phyloP scores from a whole-genome alignment of 2,888 invertebrate genomes.

The Drosophila kokeensis region DNA sequence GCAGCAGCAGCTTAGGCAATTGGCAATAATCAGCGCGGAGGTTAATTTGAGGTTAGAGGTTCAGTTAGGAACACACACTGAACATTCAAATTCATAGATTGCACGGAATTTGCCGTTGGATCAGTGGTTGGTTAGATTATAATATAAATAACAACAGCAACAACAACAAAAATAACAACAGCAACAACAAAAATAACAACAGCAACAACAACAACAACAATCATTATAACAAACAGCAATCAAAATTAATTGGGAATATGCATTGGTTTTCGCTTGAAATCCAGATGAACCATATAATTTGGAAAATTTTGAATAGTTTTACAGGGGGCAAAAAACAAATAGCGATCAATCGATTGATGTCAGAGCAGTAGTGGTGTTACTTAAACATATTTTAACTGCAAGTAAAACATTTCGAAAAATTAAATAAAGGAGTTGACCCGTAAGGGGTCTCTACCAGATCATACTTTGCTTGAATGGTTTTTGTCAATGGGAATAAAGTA shows the following conservation, averaged over 20 bases:
- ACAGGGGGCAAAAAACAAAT: background rate
- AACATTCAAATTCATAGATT: background rate
- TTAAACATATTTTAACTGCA: background rate
- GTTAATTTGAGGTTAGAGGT: slow-evolving; percentile 43
- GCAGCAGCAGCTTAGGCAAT: slow-evolving; percentile 16
- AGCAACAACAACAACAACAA: slow-evolving; percentile 19
- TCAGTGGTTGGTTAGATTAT: slow-evolving; percentile 21
- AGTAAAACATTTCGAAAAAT: background rate
- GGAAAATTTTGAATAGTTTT: background rate
- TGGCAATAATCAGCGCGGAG: slow-evolving; percentile 4
- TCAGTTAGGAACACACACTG: slow-evolving; percentile 28
- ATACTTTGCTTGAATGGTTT: background rate
- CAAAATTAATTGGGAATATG: background rate
- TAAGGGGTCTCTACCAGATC: background rate
- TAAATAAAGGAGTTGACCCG: background rate
- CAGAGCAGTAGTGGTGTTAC: background rate
- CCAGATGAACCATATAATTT: background rate
- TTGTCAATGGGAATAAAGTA: background rate
- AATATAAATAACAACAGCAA: slow-evolving; percentile 14
- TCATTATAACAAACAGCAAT: slow-evolving; percentile 8
- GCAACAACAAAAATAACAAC: background rate
- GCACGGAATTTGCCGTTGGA: slow-evolving; percentile 13
- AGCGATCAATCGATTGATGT: background rate
- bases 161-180: slow-evolving; percentile 16
- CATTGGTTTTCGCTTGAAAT: background rate